Base-by-base conservation (phyloP, 2,888 invertebrate genomes). In the Drosophila birchii region DNA sequence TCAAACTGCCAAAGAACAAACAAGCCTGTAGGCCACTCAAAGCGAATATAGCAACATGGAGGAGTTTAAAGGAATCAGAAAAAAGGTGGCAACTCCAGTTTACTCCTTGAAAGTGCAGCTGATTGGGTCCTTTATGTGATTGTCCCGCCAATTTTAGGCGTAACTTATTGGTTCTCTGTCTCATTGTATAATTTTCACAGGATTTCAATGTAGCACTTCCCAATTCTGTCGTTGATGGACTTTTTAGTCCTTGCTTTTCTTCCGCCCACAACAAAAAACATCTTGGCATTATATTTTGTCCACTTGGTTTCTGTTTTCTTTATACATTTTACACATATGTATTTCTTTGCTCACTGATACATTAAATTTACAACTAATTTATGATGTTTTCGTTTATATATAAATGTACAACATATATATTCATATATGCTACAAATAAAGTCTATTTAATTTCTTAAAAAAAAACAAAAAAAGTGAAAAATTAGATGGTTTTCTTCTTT, bases 321-420 rank as follows among this genome's bases (percentile, higher is more conserved):
- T 70, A 49, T 71, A 70, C 61, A 70, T 44, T 38, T 38, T 49
- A 51, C 38, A 38, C 58, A 51, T 44, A 34, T 20, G 51, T 39
- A 69, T 58, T 39, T 12, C 18, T 43, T 43, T 43, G 34, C 16
- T 44, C 58, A 58, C 49, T 51, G 55, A 71, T 70, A 60, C 61
- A 71, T 49, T 60, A 38, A 55, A 70, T 70, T 60, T 55, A 70
- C 72, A 57, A 26, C 41, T 71, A 70, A 29, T 36, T 69, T 69
- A 68, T 23, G 58, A 34, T 45, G 44, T 57, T 29, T 38, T 11
- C 39, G 9, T 54, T 54, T 41, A 45, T 32, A 23, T 9, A 20
- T 34, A 36, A 43, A 45, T 36, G 29, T 23, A 29, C 47, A 60
- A 34, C 51, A 38, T 23, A 18, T 9, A 49, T 47, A 55, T 55